Evolutionary conservation across 2,888 invertebrate species (phyloP), one percentile per base, ranked within the genome.

Genomic region (Volucella inflata): DNA sequence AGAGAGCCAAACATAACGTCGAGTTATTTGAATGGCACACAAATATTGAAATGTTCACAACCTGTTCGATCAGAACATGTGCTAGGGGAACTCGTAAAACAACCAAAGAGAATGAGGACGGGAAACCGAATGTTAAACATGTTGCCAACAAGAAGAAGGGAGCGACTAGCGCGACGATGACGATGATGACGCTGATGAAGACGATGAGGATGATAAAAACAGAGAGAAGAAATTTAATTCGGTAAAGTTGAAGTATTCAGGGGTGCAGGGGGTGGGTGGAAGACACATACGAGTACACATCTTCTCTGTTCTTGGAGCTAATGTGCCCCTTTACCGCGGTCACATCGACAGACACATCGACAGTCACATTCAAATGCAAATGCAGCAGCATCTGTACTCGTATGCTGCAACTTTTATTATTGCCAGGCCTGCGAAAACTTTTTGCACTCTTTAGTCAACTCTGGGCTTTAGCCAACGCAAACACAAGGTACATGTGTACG

Each of bases 41-140:
- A 79, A 75, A 79, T 84, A 79, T 79, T 84, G 64, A 84, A 75
- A 71, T 84, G 75, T 80, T 80, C 84, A 70, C 84, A 84, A 80
- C 79, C 80, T 79, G 84, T 84, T 84, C 80, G 79, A 79, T 71
- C 72, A 3, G 57, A 60, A 44, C 70, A 64, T 70, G 70, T 70
- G 44, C 30, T 42, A 14, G 30, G 2, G 8, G 42, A 12, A 59
- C 67, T n/a, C 44, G 14, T 44, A 8, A 55, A 62, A 48, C 40
- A 71, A 51, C n/a, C 8, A 51, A 70, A 64, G 51, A 17, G 11
- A 12, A 40, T 12, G 36, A 44, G 12, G n/a, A 68, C 17, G 44
- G 55, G 30, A 59, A 72, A 74, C 65, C 62, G 55, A 84, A 84
- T 84, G 83, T 84, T 74, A 70, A 84, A 79, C 83, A 84, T 75